A percentile compares a stretch with the other conserved stretches of the same genome.
Evolutionary conservation across 23 tunicate species (phyloP).

Genomic region (Pegea sp.): DNA sequence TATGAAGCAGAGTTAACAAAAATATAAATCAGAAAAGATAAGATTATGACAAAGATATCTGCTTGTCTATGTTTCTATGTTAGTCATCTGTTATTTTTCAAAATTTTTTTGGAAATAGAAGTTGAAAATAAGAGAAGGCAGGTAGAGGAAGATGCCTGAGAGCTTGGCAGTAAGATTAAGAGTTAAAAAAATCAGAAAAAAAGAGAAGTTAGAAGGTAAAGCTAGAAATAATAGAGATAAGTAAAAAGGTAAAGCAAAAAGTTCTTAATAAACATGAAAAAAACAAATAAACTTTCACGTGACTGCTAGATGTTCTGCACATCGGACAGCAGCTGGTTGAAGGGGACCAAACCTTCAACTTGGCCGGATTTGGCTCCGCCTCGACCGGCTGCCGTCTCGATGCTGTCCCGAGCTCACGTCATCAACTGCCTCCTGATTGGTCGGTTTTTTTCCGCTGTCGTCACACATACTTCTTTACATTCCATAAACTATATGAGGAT

Average conservation of each 20-base stretch:
- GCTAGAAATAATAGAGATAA: too few species aligned
- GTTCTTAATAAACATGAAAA: neutral
- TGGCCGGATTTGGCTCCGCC: constrained; percentile 26
- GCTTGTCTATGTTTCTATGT: too few species aligned
- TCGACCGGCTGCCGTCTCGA: constrained; percentile 27
- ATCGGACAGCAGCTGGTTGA: constrained; percentile 67
- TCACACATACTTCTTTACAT: constrained; percentile 92
- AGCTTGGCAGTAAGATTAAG: neutral
- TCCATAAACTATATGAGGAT: constrained; percentile 66
- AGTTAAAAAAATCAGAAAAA: neutral
- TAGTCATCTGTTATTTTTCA: too few species aligned
- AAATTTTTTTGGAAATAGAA: neutral
- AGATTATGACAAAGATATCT: too few species aligned
- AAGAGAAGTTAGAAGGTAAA: too few species aligned
- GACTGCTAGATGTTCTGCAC: constrained; percentile 1
- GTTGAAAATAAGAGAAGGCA: neutral
- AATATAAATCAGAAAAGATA: too few species aligned
- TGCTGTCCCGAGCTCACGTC: constrained; percentile 2
- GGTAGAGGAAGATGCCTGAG: neutral
- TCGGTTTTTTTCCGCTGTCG: constrained; percentile 10
- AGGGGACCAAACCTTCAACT: constrained; percentile 69
- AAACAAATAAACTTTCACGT: neutral
- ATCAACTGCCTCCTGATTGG: constrained; percentile 2
- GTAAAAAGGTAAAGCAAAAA: neutral
- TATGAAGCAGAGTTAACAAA: too few species aligned